A percentile compares a stretch with the other conserved stretches of the same genome.
Evolutionary conservation across 2,888 invertebrate genomes (phyloP).

Genomic region (Metacarcinus magister): DNA sequence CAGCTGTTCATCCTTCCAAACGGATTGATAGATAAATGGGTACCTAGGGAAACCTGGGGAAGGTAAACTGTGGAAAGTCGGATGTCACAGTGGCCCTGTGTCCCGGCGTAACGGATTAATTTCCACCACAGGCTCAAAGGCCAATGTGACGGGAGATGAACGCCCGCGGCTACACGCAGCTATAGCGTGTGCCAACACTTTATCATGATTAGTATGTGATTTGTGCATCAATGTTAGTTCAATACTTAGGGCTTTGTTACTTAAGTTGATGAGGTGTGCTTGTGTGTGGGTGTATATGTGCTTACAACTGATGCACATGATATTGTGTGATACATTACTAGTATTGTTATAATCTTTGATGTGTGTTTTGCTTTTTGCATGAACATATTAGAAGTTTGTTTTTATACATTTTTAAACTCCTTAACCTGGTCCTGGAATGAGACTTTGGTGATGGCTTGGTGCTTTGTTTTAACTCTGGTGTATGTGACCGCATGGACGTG

Average conservation of each 20-base stretch:
- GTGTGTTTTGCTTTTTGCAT: neutral
- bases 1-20: too few relatives aligned
- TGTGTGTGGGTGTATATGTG: constrained; percentile 35
- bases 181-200: too few relatives aligned
- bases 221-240: neutral
- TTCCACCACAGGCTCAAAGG: too few relatives aligned
- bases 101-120: too few relatives aligned
- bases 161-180: too few relatives aligned
- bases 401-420: neutral
- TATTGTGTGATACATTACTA: neutral
- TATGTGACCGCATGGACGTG: neutral
- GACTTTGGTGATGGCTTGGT: neutral
- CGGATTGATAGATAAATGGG: too few relatives aligned
- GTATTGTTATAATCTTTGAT: neutral
- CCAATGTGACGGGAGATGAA: too few relatives aligned
- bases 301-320: neutral
- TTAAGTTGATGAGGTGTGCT: neutral
- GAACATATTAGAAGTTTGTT: neutral
- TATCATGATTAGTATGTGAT: neutral
- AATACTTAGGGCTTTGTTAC: neutral
- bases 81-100: too few relatives aligned
- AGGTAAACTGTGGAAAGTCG: too few relatives aligned
- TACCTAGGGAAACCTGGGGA: too few relatives aligned
- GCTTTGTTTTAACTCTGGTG: neutral
- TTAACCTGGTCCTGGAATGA: neutral